These are phyloP conservation scores for Ladona fulva DNA, from an alignment of 1,140 invertebrate genomes.

Conservation along the genomic window DNA sequence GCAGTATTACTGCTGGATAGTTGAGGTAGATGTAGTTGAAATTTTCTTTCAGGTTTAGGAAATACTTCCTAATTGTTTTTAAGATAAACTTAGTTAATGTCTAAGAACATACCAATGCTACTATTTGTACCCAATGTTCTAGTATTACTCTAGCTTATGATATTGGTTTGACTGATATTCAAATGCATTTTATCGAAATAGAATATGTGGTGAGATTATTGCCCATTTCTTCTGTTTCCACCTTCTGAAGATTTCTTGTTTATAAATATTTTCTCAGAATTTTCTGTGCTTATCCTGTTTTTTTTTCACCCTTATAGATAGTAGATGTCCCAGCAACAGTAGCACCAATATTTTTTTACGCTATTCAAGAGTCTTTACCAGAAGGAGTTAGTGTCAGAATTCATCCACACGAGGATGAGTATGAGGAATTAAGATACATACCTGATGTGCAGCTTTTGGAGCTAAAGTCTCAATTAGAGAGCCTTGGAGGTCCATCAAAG, in stretches of 20 bases:
- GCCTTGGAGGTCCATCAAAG: slow-evolving; percentile 20
- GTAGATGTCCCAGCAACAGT: slow-evolving; percentile 44
- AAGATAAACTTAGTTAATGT: no score
- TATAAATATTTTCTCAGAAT: neutral
- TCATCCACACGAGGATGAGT: slow-evolving; percentile 44
- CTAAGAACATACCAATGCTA: no score
- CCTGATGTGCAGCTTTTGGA: slow-evolving; percentile 66
- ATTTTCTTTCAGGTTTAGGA: no score
- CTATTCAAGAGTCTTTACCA: slow-evolving; percentile 59
- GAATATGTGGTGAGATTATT: no score
- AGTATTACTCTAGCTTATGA: no score
- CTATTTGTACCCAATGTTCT: no score
- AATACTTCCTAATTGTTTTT: no score
- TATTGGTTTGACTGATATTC: no score
- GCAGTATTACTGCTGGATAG: no score
- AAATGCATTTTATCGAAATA: no score
- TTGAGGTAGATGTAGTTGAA: no score
- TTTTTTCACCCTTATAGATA: slow-evolving; percentile 36
- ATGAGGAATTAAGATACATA: slow-evolving; percentile 60
- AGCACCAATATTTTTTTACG: slow-evolving; percentile 54
- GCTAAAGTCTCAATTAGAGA: slow-evolving; percentile 51
- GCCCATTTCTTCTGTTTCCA: neutral
- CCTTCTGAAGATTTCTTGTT: neutral
- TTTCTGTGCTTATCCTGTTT: neutral
- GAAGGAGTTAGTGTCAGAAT: slow-evolving; percentile 62